Evolutionary conservation across 2,888 invertebrate genomes (phyloP).

Genomic region (Pachycephus smyrnensis): DNA sequence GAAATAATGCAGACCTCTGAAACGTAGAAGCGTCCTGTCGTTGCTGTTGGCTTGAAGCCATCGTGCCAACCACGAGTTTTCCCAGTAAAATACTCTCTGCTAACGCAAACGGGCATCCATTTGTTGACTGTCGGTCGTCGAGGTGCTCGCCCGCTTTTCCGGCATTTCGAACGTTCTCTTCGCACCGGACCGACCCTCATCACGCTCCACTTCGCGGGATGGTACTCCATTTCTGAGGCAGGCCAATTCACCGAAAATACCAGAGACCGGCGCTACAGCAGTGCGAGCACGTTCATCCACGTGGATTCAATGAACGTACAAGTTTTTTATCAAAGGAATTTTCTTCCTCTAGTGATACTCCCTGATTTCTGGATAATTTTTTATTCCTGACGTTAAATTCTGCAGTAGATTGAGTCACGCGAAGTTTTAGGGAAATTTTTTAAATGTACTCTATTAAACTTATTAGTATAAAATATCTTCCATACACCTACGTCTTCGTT

Average conservation of each 20-base stretch:
- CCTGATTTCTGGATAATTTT: neutral
- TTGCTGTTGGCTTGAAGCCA: slow-evolving; percentile 1
- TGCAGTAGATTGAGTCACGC: neutral
- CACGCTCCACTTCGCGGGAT: slow-evolving; percentile 16
- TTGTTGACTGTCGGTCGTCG: slow-evolving; percentile 55
- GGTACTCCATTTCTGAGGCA: slow-evolving; percentile 54
- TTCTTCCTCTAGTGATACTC: slow-evolving; percentile 13
- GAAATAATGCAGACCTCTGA: neutral
- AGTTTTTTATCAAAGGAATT: slow-evolving; percentile 38
- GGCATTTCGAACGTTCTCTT: slow-evolving; percentile 10
- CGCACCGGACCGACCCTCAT: slow-evolving; percentile 9
- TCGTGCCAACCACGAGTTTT: slow-evolving; percentile 29
- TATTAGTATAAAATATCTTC: too few relatives aligned
- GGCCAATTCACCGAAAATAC: slow-evolving; percentile 58
- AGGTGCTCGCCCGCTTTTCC: slow-evolving; percentile 15
- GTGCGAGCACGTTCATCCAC: neutral
- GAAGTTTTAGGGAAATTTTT: neutral
- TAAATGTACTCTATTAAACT: neutral
- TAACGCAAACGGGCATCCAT: slow-evolving; percentile 58
- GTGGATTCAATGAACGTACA: neutral
- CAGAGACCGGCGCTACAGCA: neutral
- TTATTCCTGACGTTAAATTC: neutral
- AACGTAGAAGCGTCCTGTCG: neutral
- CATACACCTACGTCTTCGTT: too few relatives aligned
- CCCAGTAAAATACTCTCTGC: slow-evolving; percentile 52